Conservation (phyloP, 2,113 vertebrate species). For the Myrmecobius fasciatus region DNA sequence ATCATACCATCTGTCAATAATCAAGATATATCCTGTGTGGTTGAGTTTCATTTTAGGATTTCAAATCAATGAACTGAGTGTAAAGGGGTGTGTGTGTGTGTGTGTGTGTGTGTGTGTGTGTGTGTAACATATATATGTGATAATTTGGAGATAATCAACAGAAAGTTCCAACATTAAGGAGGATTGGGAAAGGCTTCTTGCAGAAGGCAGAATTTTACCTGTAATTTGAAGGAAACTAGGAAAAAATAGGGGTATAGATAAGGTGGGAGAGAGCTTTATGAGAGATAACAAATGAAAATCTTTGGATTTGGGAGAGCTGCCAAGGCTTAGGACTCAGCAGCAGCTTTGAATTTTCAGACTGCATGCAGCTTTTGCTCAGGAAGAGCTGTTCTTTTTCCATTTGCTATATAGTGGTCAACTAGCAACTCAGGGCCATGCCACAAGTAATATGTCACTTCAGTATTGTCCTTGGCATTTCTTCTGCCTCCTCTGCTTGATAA, state of each 20-base stretch:
- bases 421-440: not conserved
- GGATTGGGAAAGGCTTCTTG: not conserved
- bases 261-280: not conserved
- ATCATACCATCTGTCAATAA: not conserved
- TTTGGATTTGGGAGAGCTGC: not conserved
- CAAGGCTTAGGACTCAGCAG: not conserved
- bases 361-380: not conserved
- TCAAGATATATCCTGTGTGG: not conserved
- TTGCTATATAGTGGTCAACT: not conserved
- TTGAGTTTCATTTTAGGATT: not conserved
- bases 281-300: not conserved
- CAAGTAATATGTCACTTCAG: not conserved
- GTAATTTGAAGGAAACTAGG: not conserved
- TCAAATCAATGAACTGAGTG: not conserved
- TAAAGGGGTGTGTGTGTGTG: not conserved
- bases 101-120: not conserved
- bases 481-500: not conserved
- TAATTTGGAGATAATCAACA: not conserved
- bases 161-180: not conserved
- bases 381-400: constrained; percentile 9
- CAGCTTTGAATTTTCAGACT: not conserved
- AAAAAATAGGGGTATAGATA: not conserved
- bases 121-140: too few relatives aligned
- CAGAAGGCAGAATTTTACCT: not conserved
- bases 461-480: constrained; percentile 5